Base-by-base conservation (phyloP, 1,140 invertebrate genomes). In the Oreohelix idahoensis region DNA sequence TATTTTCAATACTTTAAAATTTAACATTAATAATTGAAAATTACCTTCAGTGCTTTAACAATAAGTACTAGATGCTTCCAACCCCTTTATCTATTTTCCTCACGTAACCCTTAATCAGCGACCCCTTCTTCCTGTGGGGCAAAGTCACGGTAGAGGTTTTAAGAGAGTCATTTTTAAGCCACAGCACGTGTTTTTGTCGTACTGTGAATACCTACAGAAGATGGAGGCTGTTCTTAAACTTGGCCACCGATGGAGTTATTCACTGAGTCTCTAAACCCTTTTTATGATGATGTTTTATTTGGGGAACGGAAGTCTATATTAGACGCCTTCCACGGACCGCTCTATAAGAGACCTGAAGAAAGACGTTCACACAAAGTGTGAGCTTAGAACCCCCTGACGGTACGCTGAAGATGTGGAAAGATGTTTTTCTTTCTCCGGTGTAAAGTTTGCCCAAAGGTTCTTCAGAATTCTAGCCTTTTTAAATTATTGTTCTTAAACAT, bases 221-320 rank as follows among this genome's bases (percentile, higher is more conserved):
- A 5, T 35, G 29, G 20, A 32, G 63, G 29, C n/a, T 32, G 5
- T 29, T 35, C 53, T 23, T 8, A 32, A 66, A 32, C n/a, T 32
- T 32, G 63, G n/a, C 63, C 63, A 66, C 63, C 63, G 63, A 66
- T 66, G 63, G 63, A 66, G 63, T 66, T 32, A 32, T 66, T 66
- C 5, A 66, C 29, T 23, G 29, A 66, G 29, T 66, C 63, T 66
- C 29, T 29, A 66, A 29, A 66, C 5, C 63, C 15, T 58, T 66
- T 58, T 66, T 66, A n/a, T 66, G 2, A 5, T 13, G 29, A 32
- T 66, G 63, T 66, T 66, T 32, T 66, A 17, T 32, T 66, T 66
- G 29, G n/a, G 32, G 11, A 66, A n/a, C 63, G 29, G 63, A 66
- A 32, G 5, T 29, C 5, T 32, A 32, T 32, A 66, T 17, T 32